Base-by-base conservation (phyloP, 2,888 invertebrate genomes). In the Cephus pygmeus region DNA sequence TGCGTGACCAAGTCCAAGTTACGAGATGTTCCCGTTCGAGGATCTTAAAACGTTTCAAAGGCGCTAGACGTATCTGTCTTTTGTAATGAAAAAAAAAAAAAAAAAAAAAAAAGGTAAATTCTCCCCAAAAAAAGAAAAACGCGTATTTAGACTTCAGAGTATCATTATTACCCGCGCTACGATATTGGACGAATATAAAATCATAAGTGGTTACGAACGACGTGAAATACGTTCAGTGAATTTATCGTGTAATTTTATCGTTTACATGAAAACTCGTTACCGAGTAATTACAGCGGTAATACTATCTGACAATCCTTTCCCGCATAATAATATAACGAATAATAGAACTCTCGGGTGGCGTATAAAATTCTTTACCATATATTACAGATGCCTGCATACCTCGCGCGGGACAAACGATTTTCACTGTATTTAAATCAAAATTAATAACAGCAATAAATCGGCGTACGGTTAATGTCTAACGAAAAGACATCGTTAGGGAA, bases 1-100 rank as follows among this genome's bases (percentile, higher is more conserved):
- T 88, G 90, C 90, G 90, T 90, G 90, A 90, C 89, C 88, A 84
- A 81, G 87, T 87, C 83, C 85, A 86, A 88, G 88, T 89, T 89
- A 88, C 87, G 89, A 89, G 88, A 89, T 88, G 88, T 88, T 87
- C 85, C 86, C 85, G 81, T 81, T 56, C 23, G 56, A 56, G 56
- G 23, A 56, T 56, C 56, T 56, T 56, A 23, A 56, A 56, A 56
- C 56, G 56, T 56, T 56, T 56, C 56, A 23, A 56, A 56, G 56
- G 56, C 15, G 56, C 23, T 56, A 56, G 56, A 56, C 56, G 23
- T 56, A 56, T 56, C 23, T 56, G 56, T 56, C 56, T 56, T 56
- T 9, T 56, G 56, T 56, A 56, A 56, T 56, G 23, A 56, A 56
- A 56, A 4, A 15, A 40, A 56, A 56, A 12, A 4, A 35, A 40